Percentiles rank a stretch among this genome's conserved stretches.
phyloP scores from a whole-genome alignment of 2,888 invertebrate species.

The Neria commutata region DNA sequence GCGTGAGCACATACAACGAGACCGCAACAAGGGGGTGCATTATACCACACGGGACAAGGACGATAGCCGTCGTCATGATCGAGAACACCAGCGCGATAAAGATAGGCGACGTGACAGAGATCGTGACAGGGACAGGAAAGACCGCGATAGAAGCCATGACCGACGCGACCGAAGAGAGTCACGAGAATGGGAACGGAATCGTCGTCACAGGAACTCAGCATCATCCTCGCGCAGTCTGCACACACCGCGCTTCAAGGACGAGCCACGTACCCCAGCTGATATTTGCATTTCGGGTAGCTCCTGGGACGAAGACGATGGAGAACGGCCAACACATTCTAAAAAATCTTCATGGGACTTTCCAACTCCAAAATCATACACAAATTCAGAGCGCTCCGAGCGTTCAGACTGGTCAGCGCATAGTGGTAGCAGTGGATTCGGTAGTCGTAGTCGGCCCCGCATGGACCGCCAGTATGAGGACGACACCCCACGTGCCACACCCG shows the following conservation, averaged over 20 bases:
- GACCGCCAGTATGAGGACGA: constrained; percentile 65
- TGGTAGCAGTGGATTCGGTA: constrained; percentile 31
- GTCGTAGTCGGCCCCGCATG: constrained; percentile 51
- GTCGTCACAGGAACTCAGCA: constrained; percentile 35
- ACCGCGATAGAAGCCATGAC: constrained; percentile 41
- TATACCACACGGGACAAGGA: constrained; percentile 37
- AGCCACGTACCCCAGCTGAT: constrained; percentile 81
- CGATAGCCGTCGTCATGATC: neutral
- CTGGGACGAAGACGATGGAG: constrained; percentile 71
- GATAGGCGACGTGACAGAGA: constrained; percentile 44
- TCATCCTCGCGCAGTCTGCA: constrained; percentile 61
- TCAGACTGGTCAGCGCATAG: constrained; percentile 55
- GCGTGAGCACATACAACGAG: constrained; percentile 69
- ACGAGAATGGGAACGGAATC: constrained; percentile 38
- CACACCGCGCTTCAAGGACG: constrained; percentile 75
- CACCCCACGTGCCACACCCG: constrained; percentile 84
- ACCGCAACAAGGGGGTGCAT: constrained; percentile 47
- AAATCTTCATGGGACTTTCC: constrained; percentile 93
- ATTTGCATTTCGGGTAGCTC: constrained; percentile 67
- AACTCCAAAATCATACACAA: constrained; percentile 71
- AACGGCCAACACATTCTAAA: constrained; percentile 63
- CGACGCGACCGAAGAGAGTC: constrained; percentile 41
- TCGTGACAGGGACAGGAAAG: constrained; percentile 58
- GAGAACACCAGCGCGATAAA: constrained; percentile 55
- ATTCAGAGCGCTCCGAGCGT: constrained; percentile 60